These are phyloP conservation scores for Conomelus anceps DNA, from an alignment of 2,888 invertebrate species.

Conservation along the genomic window DNA sequence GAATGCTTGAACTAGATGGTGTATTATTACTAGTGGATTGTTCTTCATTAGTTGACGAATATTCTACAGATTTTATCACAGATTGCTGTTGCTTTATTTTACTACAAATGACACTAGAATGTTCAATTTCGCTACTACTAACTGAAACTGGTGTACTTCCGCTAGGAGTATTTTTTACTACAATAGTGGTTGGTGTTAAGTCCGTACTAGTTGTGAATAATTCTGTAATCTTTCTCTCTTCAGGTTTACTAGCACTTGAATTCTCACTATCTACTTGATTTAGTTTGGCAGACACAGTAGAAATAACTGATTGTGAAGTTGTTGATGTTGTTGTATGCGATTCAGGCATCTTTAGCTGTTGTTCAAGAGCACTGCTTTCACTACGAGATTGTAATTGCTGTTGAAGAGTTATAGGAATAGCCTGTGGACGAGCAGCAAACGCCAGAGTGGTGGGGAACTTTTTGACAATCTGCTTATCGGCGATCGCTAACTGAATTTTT, in stretches of 20 bases:
- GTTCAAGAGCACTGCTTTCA: not conserved
- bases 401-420: not conserved
- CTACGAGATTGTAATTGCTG: not conserved
- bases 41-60: constrained; percentile 9
- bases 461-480: constrained; percentile 5
- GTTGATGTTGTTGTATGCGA: not conserved
- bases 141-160: not conserved
- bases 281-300: not conserved
- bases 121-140: constrained; percentile 10
- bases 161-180: constrained; percentile 13
- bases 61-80: constrained; percentile 6
- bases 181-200: not conserved
- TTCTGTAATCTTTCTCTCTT: not conserved
- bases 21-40: constrained; percentile 17
- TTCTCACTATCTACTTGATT: not conserved
- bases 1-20: constrained; percentile 30
- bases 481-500: constrained; percentile 7
- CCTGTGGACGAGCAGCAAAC: not conserved
- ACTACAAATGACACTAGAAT: constrained; percentile 20
- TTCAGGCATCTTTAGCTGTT: not conserved
- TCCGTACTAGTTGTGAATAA: not conserved
- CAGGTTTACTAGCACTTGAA: not conserved
- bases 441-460: not conserved
- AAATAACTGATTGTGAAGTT: not conserved
- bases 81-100: constrained; percentile 14